Conservation (phyloP, 2,797 vertebrate genomes). For the Columba guinea region DNA sequence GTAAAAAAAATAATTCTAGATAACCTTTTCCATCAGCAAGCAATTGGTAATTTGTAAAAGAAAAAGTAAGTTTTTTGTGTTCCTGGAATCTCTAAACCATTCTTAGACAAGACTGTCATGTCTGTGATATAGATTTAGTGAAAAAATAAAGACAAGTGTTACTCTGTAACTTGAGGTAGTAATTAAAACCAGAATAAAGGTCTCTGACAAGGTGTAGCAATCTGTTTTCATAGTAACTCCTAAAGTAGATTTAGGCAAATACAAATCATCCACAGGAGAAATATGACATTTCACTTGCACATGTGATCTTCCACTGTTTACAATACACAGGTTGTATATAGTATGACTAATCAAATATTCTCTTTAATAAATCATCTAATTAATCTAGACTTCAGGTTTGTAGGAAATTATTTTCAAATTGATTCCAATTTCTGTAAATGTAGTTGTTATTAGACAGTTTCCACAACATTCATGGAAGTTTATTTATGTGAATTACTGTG, state of each 20-base stretch:
- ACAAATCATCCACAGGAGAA: not conserved
- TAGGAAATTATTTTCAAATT: conserved; percentile 18
- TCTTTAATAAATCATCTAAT: conserved; percentile 18
- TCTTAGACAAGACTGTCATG: not conserved
- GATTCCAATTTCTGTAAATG: not conserved
- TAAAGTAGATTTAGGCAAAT: not conserved
- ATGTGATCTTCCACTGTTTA: not conserved
- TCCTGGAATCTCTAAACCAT: not conserved
- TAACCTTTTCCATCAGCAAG: not conserved
- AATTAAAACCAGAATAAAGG: conserved; percentile 11
- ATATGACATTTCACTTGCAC: not conserved
- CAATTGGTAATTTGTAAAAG: not conserved
- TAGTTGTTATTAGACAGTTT: not conserved
- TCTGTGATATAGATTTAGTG: not conserved
- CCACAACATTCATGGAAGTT: not conserved
- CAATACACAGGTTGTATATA: not conserved
- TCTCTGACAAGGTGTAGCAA: not conserved
- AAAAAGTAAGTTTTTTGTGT: not conserved
- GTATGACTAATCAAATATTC: not conserved
- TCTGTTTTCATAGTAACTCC: not conserved
- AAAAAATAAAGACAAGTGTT: not conserved
- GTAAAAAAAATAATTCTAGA: fast-evolving
- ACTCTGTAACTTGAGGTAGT: not conserved
- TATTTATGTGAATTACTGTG: not conserved
- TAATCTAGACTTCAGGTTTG: not conserved